Evolutionary conservation across 2,113 vertebrate genomes (phyloP), one percentile per base, ranked within the genome.

Genomic region (Aldabrachelys gigantea): DNA sequence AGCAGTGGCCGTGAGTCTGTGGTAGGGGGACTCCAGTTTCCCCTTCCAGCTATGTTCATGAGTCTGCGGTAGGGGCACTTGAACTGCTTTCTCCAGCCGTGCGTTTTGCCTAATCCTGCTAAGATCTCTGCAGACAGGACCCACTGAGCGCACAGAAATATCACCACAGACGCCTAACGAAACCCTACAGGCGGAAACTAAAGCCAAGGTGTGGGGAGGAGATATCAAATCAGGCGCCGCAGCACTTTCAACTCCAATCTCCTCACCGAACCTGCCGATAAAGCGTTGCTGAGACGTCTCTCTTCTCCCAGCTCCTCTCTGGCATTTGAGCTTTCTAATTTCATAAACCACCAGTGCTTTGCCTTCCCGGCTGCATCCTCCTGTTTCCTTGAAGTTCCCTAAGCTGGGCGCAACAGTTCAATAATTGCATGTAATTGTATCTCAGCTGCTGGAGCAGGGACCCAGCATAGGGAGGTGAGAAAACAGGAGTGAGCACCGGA

Each of bases 271-370:
- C 84, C 89, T 85, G 81, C 92, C 9, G 83, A 96, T 95, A 96
- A 97, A 92, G 31, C 0, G 1, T 1, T 19, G 59, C 90, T 49
- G 85, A 97, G 76, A 4, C 38, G 93, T 93, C 86, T 94, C 56
- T 95, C 90, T 25, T 84, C 56, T 92, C 92, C 82, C 90, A 47
- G 62, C 47, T 94, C 87, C 88, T 91, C 92, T 89, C 85, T 16
- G 86, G 80, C 87, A 54, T 50, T 21, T 50, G 72, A 92, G 84
- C 90, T 96, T 96, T 97, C 93, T 92, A 97, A 97, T 98, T 97
- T 97, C 95, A 95, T 97, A 96, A 97, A 25, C 95, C 96, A 97
- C 56, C 96, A 95, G 93, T 79, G 80, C 96, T 96, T 91, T 76
- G 38, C 96, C 82, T 94, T 96, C 65, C 44, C 56, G 78, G 93